These are phyloP conservation scores for Peucedramus taeniatus DNA, from an alignment of 2,113 vertebrate genomes.

Conservation along the genomic window DNA sequence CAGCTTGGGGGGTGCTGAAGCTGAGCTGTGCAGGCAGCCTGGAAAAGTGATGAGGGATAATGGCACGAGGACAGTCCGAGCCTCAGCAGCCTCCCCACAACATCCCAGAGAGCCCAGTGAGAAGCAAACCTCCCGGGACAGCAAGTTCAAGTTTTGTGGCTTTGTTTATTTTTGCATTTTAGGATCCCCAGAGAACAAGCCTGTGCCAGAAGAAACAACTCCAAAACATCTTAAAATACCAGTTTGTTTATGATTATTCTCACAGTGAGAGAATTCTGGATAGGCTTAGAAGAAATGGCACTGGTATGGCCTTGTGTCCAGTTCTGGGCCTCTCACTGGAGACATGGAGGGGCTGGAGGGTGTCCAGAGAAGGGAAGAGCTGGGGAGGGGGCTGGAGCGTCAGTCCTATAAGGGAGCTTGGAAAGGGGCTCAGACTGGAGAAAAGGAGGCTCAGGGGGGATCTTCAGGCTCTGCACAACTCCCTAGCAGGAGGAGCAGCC, in stretches of 20 bases:
- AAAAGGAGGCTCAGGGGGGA: not conserved
- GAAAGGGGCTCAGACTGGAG: not conserved
- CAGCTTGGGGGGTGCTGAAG: fast-evolving
- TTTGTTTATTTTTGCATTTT: not conserved
- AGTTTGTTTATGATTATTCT: not conserved
- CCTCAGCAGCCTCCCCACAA: not conserved
- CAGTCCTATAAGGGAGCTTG: not conserved
- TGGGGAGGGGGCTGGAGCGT: not conserved
- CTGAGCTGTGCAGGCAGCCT: not conserved
- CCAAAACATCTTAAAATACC: not conserved
- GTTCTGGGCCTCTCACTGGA: not conserved
- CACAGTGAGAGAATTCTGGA: not conserved
- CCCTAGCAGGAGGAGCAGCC: not conserved
- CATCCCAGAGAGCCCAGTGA: not conserved
- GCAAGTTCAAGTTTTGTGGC: not conserved
- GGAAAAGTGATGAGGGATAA: not conserved
- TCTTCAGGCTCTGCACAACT: not conserved
- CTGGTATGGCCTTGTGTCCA: not conserved
- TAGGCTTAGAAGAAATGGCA: not conserved
- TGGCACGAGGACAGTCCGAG: fast-evolving
- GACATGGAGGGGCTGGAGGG: not conserved
- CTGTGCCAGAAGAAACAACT: not conserved
- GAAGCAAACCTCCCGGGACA: not conserved
- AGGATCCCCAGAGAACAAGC: not conserved
- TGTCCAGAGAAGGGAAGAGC: not conserved